Evolutionary conservation across 2,113 vertebrate genomes (phyloP), one percentile per base, ranked within the genome.

Genomic region (Rhinogobius similis): DNA sequence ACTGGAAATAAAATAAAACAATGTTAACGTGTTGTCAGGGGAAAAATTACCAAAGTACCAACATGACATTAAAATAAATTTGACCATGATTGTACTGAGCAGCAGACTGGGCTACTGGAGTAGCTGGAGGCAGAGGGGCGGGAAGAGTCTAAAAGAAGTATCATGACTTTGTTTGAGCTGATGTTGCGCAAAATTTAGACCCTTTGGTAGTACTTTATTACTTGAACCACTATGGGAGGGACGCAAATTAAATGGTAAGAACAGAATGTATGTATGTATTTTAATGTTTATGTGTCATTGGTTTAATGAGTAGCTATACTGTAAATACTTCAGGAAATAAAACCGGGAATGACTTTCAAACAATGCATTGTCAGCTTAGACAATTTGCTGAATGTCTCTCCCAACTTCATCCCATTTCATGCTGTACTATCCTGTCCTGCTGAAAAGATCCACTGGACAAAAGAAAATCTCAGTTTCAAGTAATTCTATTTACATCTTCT

Each of bases 211-310:
- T 38, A 2, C 50, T 36, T 36, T 18, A 11, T n/a, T 70, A 71
- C 56, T 58, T 50, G 41, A 41, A 12, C 20, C 5, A 78, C 43
- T 10, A 93, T 93, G 92, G 93, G 92, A 70, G 92, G 82, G 48
- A 82, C 76, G 11, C 92, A 90, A 84, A 81, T 93, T 10, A 94
- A 94, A 92, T 94, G 92, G 93, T 94, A 92, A 27, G 23, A 74
- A 56, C 50, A 39, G 1, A 20, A 5, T 76, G 50, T 39, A 36
- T 21, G 48, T 59, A 36, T 64, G 20, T 70, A 50, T 62, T 16
- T 64, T 21, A 23, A 21, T 73, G 14, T 41, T 64, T 64, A 26
- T 55, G 11, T 24, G 21, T 24, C 52, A 55, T 21, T 23, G 9
- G 21, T 10, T 48, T 48, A 48, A 46, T 11, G 20, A 21, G 5